These are phyloP conservation scores for Lingula anatina DNA, from an alignment of 2,888 invertebrate species.

Conservation along the genomic window DNA sequence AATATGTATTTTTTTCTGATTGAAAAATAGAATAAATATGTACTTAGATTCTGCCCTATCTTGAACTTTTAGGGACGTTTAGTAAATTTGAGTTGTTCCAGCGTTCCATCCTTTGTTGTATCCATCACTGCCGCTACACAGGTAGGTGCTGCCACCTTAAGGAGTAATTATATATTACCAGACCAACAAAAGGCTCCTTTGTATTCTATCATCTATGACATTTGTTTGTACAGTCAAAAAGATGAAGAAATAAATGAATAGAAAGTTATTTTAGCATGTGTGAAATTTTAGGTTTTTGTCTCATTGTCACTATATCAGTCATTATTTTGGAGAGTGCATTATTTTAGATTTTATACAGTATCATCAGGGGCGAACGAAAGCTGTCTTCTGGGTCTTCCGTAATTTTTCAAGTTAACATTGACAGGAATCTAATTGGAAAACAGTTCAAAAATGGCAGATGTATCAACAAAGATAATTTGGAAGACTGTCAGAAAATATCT, in stretches of 20 bases:
- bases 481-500: too few relatives aligned
- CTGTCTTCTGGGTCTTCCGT: too few relatives aligned
- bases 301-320: background rate
- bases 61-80: constrained; percentile 67
- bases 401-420: too few relatives aligned
- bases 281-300: background rate
- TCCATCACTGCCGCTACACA: constrained; percentile 97
- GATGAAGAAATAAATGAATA: background rate
- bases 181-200: background rate
- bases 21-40: too few relatives aligned
- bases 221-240: background rate
- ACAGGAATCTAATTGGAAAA: too few relatives aligned
- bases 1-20: too few relatives aligned
- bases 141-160: too few relatives aligned
- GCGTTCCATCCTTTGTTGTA: constrained; percentile 94
- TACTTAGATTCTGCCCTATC: too few relatives aligned
- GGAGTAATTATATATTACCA: too few relatives aligned
- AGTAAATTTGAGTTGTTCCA: constrained; percentile 91
- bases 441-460: too few relatives aligned
- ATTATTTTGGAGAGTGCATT: background rate
- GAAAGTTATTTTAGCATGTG: background rate
- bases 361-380: too few relatives aligned
- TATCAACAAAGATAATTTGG: too few relatives aligned
- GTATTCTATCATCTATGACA: background rate
- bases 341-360: background rate